These are phyloP conservation scores for Drosophila carrolli DNA, from an alignment of 1,140 invertebrate genomes.

Conservation along the genomic window DNA sequence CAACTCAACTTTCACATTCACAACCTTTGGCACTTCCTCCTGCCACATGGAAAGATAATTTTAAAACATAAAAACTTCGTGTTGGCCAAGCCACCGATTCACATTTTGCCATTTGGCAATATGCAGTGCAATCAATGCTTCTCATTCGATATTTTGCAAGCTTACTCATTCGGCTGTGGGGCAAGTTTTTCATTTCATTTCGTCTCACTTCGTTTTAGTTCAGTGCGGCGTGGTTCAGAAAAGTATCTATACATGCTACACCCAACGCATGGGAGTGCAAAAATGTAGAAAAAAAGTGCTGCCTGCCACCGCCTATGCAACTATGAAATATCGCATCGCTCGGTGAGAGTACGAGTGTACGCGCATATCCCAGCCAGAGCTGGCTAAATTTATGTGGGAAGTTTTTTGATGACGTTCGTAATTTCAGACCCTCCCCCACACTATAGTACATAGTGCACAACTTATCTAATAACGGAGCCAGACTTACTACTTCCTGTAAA, in stretches of 20 bases:
- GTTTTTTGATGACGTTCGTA: slow-evolving; percentile 47
- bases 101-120: slow-evolving; percentile 42
- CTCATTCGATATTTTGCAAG: slow-evolving; percentile 52
- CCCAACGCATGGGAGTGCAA: slow-evolving; percentile 35
- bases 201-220: slow-evolving; percentile 7
- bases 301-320: slow-evolving; percentile 30
- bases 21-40: slow-evolving; percentile 74
- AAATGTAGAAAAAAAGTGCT: slow-evolving; percentile 26
- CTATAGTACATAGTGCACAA: slow-evolving; percentile 31
- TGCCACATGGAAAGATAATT: slow-evolving; percentile 10
- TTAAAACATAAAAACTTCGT: slow-evolving; percentile 11
- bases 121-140: slow-evolving; percentile 50
- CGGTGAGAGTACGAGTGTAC: slow-evolving; percentile 14
- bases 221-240: slow-evolving; percentile 22
- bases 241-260: slow-evolving; percentile 26
- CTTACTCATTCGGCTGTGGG: slow-evolving; percentile 36
- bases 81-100: slow-evolving; percentile 24
- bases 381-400: slow-evolving; percentile 78
- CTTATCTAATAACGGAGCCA: slow-evolving; percentile 68
- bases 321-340: slow-evolving; percentile 62
- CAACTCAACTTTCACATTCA: slow-evolving; percentile 72
- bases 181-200: slow-evolving; percentile 33
- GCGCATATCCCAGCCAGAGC: slow-evolving; percentile 34
- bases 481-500: slow-evolving; percentile 57
- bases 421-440: slow-evolving; percentile 21